A percentile compares a stretch with the other conserved stretches of the same genome.
Evolutionary conservation across 2,113 vertebrate species (phyloP).

Genomic region (Myanophis thanlyinensis): DNA sequence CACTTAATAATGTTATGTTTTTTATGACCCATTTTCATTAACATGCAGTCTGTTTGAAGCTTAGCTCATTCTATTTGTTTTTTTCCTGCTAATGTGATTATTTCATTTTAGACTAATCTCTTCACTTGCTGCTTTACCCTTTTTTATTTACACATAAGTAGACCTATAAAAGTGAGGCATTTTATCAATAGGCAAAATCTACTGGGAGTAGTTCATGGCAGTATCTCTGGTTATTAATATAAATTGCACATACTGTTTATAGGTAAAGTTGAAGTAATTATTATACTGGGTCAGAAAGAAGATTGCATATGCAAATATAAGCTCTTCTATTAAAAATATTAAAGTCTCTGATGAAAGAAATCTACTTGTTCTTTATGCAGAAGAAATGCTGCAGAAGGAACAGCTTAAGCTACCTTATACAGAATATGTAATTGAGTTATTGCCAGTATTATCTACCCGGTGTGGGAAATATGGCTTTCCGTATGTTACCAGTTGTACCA

Average conservation of each 20-base stretch:
- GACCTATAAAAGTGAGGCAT: not conserved
- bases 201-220: not conserved
- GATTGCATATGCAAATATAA: not conserved
- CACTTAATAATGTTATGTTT: not conserved
- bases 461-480: not conserved
- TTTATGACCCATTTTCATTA: not conserved
- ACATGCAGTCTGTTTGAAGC: conserved; percentile 10
- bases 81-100: not conserved
- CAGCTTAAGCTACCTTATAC: not conserved
- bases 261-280: not conserved
- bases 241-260: not conserved
- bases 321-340: not conserved
- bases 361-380: not conserved
- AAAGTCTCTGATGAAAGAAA: not conserved
- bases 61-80: not conserved
- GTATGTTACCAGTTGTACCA: not conserved
- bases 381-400: not conserved
- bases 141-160: not conserved
- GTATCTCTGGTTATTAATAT: not conserved
- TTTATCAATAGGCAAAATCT: not conserved
- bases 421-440: not conserved
- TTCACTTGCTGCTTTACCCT: not conserved
- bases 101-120: not conserved
- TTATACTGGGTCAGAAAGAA: not conserved
- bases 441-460: not conserved